phyloP scores from a whole-genome alignment of 2,888 invertebrate species.

The Noctua fimbriata region DNA sequence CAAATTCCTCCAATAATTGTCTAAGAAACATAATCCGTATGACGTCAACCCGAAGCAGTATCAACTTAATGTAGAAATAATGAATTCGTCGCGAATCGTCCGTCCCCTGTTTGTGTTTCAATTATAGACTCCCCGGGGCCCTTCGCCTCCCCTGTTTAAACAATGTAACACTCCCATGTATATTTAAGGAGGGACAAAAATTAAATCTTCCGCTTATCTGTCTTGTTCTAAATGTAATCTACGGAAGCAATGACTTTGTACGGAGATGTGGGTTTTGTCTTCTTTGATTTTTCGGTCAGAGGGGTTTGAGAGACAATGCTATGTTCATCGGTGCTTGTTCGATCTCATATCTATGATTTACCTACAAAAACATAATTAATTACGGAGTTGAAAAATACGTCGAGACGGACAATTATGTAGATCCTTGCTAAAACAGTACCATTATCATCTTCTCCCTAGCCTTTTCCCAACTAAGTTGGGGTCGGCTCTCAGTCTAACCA shows the following conservation, averaged over 20 bases:
- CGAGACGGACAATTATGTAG: background rate
- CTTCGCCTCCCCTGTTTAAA: constrained; percentile 78
- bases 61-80: constrained; percentile 87
- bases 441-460: background rate
- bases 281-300: constrained; percentile 6
- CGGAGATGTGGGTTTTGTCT: constrained; percentile 19
- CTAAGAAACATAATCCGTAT: constrained; percentile 63
- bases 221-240: constrained; percentile 77
- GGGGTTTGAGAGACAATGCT: background rate
- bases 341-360: background rate
- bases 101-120: constrained; percentile 89
- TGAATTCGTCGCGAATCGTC: constrained; percentile 87
- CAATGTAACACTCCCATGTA: constrained; percentile 81
- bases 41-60: constrained; percentile 66
- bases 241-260: constrained; percentile 73
- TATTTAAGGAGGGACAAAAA: constrained; percentile 86
- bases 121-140: constrained; percentile 83
- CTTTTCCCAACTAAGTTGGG: background rate
- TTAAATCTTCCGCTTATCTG: constrained; percentile 84
- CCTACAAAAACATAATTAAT: background rate
- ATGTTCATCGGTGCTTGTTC: background rate
- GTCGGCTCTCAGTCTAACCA: background rate
- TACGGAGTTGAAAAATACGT: background rate
- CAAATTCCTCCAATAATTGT: constrained; percentile 58
- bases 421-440: background rate